Evolutionary conservation across 2,797 vertebrate genomes (phyloP).

Genomic region (Chloroceryle amazona): DNA sequence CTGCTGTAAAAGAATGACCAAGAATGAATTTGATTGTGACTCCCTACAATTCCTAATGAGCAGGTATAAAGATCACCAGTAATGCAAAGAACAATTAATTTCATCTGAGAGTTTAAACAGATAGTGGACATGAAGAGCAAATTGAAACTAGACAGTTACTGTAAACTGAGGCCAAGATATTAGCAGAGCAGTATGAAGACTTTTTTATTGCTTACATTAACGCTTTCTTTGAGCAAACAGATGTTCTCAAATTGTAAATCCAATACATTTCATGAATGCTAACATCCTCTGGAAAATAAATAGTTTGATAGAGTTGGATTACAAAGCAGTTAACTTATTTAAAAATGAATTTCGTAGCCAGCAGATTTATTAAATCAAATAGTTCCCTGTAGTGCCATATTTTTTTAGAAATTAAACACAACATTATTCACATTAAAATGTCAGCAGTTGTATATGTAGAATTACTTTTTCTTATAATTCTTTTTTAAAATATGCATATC

Average conservation of each 20-base stretch:
- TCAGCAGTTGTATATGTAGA: background rate
- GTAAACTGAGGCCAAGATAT: background rate
- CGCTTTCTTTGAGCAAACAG: slow-evolving; percentile 36
- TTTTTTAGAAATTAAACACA: background rate
- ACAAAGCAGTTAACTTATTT: background rate
- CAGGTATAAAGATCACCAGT: background rate
- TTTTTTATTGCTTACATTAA: slow-evolving; percentile 2
- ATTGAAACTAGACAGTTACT: slow-evolving; percentile 17
- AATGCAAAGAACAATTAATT: slow-evolving; percentile 20
- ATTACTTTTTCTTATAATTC: background rate
- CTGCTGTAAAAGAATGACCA: slow-evolving; percentile 12
- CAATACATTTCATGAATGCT: slow-evolving; percentile 19
- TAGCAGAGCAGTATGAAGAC: background rate
- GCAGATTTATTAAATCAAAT: background rate
- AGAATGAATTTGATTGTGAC: slow-evolving; percentile 4
- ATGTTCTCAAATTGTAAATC: slow-evolving; percentile 48
- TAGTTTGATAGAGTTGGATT: background rate
- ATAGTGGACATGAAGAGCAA: background rate
- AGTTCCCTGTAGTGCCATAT: background rate
- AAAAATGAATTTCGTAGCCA: slow-evolving; percentile 14
- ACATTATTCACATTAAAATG: slow-evolving; percentile 34
- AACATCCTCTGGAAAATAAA: slow-evolving; percentile 47
- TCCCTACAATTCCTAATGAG: background rate
- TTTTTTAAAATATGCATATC: slow-evolving; percentile 16
- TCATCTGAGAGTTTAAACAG: background rate